These are phyloP conservation scores for Diorhabda elongata DNA, from an alignment of 1,140 invertebrate species.

Conservation along the genomic window DNA sequence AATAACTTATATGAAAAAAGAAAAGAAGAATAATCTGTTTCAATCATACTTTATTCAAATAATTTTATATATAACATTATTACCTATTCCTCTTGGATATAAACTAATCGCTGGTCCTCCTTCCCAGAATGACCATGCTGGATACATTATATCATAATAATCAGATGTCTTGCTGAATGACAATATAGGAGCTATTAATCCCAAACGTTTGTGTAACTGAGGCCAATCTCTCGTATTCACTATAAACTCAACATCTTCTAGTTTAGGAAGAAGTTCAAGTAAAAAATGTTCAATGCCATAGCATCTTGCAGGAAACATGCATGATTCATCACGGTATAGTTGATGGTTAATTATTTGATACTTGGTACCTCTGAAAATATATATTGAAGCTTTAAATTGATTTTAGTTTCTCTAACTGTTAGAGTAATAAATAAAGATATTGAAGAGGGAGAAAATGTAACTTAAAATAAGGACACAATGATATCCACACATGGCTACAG, in stretches of 20 bases:
- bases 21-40: too few species aligned
- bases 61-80: not conserved
- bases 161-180: slow-evolving; percentile 90
- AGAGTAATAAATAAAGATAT: too few species aligned
- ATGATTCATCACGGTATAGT: slow-evolving; percentile 77
- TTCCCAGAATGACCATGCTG: slow-evolving; percentile 97
- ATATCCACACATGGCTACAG: too few species aligned
- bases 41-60: not conserved
- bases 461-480: too few species aligned
- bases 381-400: too few species aligned
- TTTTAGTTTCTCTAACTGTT: too few species aligned
- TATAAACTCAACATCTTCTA: slow-evolving; percentile 83
- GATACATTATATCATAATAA: slow-evolving; percentile 92
- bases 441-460: too few species aligned
- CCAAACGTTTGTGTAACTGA: slow-evolving; percentile 66
- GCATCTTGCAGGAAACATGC: slow-evolving; percentile 90
- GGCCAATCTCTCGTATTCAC: slow-evolving; percentile 93
- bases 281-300: slow-evolving; percentile 89
- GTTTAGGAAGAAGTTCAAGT: slow-evolving; percentile 55
- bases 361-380: slow-evolving; percentile 60
- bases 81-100: slow-evolving; percentile 84
- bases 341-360: slow-evolving; percentile 83
- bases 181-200: slow-evolving; percentile 72
- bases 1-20: too few species aligned
- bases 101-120: slow-evolving; percentile 92